Evolutionary conservation across 1,140 invertebrate species (phyloP), one percentile per base, ranked within the genome.

Genomic region (Drosophila virilis): DNA sequence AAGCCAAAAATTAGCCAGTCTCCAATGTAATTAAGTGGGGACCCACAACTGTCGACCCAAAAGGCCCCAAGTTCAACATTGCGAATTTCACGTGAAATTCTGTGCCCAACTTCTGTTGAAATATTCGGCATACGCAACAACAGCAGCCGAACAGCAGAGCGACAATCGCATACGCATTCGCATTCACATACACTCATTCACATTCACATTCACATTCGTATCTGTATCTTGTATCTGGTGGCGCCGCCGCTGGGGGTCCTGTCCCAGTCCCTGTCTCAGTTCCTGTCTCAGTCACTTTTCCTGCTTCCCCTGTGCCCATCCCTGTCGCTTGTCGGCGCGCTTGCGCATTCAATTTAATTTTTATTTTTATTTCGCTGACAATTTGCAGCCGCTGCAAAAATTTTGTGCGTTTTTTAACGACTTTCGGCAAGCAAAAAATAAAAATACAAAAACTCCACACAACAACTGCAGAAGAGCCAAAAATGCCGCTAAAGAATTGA

Each of bases 231-330:
- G 83, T 88, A 88, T 88, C 84, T 89, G 74, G 58, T 89, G 84
- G 84, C 84, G 84, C 84, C 84, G 84, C 84, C 74, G 84, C 84
- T 89, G 84, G 84, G 84, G 84, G 84, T 88, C 84, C 83, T 84
- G 80, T 74, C 71, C 62, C 67, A 60, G 57, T 9, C 8, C 13
- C 32, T 28, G 43, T 35, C 61, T n/a, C 17, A 17, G 7, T 9
- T 8, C 6, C 40, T 9, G 7, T 32, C 28, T 5, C 22, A 28
- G 22, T 28, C 22, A 28, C 22, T 28, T 28, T 28, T 28, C 22
- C 22, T 28, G 22, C 22, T 28, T 28, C 22, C 22, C 22, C 22
- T 28, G 22, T 28, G 0, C 22, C 22, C 22, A 28, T 12, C 46
- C n/a, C 38, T 57, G 51, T 61, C 69, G 38, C 52, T 45, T 71